Conservation (phyloP, 2,797 vertebrate genomes). For the Coranthus polyacanthus region DNA sequence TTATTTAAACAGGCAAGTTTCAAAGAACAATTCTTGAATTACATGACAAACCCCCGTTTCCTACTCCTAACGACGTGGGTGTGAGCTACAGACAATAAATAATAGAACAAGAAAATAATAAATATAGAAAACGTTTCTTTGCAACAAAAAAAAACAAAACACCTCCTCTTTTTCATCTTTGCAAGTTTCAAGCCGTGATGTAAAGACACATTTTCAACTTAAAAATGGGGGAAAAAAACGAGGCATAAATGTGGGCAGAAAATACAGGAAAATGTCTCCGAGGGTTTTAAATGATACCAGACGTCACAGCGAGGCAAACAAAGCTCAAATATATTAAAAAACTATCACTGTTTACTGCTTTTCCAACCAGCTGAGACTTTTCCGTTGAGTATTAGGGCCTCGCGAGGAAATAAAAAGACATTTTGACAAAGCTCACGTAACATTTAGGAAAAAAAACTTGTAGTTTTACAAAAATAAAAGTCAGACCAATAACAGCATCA, state of each 20-base stretch:
- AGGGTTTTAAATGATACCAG: not conserved
- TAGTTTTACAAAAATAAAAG: too few relatives aligned
- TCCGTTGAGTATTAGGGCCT: too few relatives aligned
- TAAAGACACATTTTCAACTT: slow-evolving; percentile 1
- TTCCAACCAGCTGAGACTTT: too few relatives aligned
- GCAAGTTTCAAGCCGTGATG: not conserved
- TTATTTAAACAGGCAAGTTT: slow-evolving; percentile 36
- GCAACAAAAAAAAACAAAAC: slow-evolving; percentile 3
- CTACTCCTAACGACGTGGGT: not conserved
- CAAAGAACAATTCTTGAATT: slow-evolving; percentile 7
- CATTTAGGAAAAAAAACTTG: too few relatives aligned
- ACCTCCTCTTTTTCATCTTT: not conserved
- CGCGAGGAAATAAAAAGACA: too few relatives aligned
- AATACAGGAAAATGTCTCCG: not conserved
- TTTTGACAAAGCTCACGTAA: too few relatives aligned
- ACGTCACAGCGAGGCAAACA: not conserved
- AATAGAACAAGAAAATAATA: slow-evolving; percentile 1
- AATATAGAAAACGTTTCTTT: slow-evolving; percentile 24
- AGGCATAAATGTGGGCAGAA: slow-evolving; percentile 20
- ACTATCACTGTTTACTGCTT: not conserved
- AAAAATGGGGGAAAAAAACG: slow-evolving; percentile 7
- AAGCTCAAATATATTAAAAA: not conserved
- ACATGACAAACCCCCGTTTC: not conserved
- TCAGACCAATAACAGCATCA: too few relatives aligned
- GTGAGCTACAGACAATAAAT: not conserved